phyloP scores from a whole-genome alignment of 2,888 invertebrate species.

The Coenonympha glycerion region DNA sequence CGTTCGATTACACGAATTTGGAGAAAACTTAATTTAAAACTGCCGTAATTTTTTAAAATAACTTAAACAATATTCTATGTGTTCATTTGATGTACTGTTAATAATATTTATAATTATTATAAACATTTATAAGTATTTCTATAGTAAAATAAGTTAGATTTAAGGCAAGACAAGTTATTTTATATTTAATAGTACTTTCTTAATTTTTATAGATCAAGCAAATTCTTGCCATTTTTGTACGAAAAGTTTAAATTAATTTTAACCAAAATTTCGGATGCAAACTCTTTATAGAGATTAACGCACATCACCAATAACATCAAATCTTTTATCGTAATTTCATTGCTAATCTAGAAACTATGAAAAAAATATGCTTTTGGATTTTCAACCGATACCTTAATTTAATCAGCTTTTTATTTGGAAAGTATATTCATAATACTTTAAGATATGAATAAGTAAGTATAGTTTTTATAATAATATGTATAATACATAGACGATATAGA shows the following conservation, averaged over 20 bases:
- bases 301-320: too few relatives aligned
- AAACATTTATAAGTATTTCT: slow-evolving; percentile 32
- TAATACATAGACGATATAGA: not conserved
- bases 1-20: too few relatives aligned
- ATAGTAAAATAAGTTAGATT: slow-evolving; percentile 16
- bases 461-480: not conserved
- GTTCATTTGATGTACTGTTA: slow-evolving; percentile 37
- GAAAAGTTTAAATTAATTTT: slow-evolving; percentile 3
- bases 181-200: slow-evolving; percentile 8
- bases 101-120: slow-evolving; percentile 34
- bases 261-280: slow-evolving; percentile 1
- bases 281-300: not conserved
- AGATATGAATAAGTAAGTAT: not conserved
- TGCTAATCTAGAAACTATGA: too few relatives aligned
- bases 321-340: too few relatives aligned
- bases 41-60: slow-evolving; percentile 13
- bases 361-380: too few relatives aligned
- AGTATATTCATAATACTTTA: not conserved
- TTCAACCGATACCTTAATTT: too few relatives aligned
- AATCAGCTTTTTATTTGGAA: not conserved
- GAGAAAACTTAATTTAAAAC: slow-evolving; percentile 19
- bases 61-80: slow-evolving; percentile 35
- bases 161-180: slow-evolving; percentile 10
- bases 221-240: slow-evolving; percentile 27
- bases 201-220: slow-evolving; percentile 6